Evolutionary conservation across 2,113 vertebrate genomes (phyloP).

Genomic region (Sphaerodactylus townsendi): DNA sequence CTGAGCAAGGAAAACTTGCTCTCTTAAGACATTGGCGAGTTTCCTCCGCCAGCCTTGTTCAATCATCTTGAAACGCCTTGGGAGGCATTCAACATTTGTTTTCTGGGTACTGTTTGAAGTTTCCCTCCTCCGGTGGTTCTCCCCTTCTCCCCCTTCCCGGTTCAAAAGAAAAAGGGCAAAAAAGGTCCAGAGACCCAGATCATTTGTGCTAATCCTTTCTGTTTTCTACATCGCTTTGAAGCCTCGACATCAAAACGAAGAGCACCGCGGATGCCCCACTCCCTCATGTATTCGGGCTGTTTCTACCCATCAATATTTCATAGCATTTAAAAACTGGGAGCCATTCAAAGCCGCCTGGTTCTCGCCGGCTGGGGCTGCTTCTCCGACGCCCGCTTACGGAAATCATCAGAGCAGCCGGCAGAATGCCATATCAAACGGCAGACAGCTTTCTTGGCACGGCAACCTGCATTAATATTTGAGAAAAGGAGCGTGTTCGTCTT

Average conservation of each 20-base stretch:
- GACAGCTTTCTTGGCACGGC: slow-evolving; percentile 24
- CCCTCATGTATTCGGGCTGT: neutral
- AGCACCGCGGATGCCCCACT: neutral
- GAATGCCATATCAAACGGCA: neutral
- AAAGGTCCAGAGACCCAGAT: neutral
- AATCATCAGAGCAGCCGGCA: slow-evolving; percentile 23
- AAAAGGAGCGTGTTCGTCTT: neutral
- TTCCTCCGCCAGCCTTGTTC: no score
- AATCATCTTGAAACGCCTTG: no score
- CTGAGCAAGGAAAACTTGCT: no score
- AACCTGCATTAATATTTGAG: slow-evolving; percentile 7
- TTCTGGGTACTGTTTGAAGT: no score
- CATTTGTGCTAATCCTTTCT: neutral
- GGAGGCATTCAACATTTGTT: no score
- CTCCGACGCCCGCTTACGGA: neutral
- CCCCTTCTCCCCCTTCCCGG: no score
- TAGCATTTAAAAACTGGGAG: neutral
- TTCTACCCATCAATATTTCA: neutral
- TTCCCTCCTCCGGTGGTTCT: no score
- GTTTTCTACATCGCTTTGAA: neutral
- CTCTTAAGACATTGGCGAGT: no score
- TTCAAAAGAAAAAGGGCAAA: no score
- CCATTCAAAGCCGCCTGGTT: neutral
- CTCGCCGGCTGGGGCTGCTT: neutral
- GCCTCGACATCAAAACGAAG: neutral